Evolutionary conservation across 2,113 vertebrate genomes (phyloP), one percentile per base, ranked within the genome.

Genomic region (Actenoides lindsayi): DNA sequence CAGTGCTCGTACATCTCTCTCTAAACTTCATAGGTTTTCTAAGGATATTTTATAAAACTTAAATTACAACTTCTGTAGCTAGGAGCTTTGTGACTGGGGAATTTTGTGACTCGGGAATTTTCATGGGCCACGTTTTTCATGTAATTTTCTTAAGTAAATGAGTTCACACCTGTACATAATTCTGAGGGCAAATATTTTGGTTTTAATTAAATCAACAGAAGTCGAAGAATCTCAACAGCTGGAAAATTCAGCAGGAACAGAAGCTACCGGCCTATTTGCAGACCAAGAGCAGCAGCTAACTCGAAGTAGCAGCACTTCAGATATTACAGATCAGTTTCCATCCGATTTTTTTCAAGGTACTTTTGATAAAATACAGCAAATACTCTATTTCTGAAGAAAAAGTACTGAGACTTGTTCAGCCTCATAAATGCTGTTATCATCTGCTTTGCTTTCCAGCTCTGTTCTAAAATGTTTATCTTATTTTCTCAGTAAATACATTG

Each of bases 231-330:
- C 98, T 92, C 99, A 98, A 63, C 98, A 98, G 64, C 97, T 98
- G 46, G 99, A 99, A 97, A 98, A 95, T 70, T 78, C 96, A 17
- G 73, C 90, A 17, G 98, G 97, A 46, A 65, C 97, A 17, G 98
- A 99, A 89, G 68, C 97, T n/a, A 91, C 90, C 15, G 96, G 74
- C 53, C 87, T 65, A 0, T 81, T 73, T 35, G 69, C 42, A 31
- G 97, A 98, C 10, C 98, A 97, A 37, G 99, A 99, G 41, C 97
- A 97, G 77, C 97, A 96, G 24, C 97, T 99, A 82, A 97, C 98
- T 11, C 98, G 99, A 54, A 99, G 99, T 89, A 99, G 99, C 96
- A 99, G 99, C 97, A 98, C 99, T 39, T 99, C 99, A 5, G 99
- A 99, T 91, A 98, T 99, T 96, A 96, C 98, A 30, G 99, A 99